Conservation (phyloP, 2,113 vertebrate genomes). For the Microtus ochrogaster region DNA sequence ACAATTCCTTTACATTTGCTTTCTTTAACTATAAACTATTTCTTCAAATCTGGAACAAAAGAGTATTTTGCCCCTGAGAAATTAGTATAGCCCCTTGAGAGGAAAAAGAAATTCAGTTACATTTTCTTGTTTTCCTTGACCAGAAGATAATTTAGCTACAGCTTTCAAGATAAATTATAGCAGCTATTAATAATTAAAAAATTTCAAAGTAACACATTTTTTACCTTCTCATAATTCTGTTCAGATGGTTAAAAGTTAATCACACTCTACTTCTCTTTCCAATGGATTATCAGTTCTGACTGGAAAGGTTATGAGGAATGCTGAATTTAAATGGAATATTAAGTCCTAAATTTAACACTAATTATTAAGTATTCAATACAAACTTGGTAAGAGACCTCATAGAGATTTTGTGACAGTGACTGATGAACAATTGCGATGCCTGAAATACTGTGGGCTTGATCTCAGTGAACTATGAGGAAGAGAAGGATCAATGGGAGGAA, state of each 20-base stretch:
- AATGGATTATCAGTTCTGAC: background rate
- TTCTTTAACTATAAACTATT: slow-evolving; percentile 8
- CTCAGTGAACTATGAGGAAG: slow-evolving; percentile 42
- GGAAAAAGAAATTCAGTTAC: background rate
- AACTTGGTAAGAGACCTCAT: background rate
- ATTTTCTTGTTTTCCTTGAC: slow-evolving; percentile 54
- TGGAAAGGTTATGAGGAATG: slow-evolving; percentile 34
- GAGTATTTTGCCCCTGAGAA: slow-evolving; percentile 31
- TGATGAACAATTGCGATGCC: background rate
- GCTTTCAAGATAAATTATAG: slow-evolving; percentile 22
- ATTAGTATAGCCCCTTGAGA: background rate
- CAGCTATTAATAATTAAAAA: background rate
- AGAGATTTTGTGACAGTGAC: slow-evolving; percentile 5
- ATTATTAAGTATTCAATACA: slow-evolving; percentile 1
- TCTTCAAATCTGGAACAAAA: background rate
- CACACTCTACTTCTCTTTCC: background rate
- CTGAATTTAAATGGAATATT: slow-evolving; percentile 43
- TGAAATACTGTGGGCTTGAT: slow-evolving; percentile 46
- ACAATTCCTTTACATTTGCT: background rate
- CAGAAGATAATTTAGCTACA: slow-evolving; percentile 3
- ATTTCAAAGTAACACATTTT: background rate
- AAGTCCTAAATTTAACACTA: slow-evolving; percentile 47
- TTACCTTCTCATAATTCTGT: slow-evolving; percentile 41
- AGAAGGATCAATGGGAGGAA: slow-evolving; percentile 21
- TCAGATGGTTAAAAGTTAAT: slow-evolving; percentile 26